Evolutionary conservation across 1,140 invertebrate species (phyloP).

Genomic region (Drosophila santomea): DNA sequence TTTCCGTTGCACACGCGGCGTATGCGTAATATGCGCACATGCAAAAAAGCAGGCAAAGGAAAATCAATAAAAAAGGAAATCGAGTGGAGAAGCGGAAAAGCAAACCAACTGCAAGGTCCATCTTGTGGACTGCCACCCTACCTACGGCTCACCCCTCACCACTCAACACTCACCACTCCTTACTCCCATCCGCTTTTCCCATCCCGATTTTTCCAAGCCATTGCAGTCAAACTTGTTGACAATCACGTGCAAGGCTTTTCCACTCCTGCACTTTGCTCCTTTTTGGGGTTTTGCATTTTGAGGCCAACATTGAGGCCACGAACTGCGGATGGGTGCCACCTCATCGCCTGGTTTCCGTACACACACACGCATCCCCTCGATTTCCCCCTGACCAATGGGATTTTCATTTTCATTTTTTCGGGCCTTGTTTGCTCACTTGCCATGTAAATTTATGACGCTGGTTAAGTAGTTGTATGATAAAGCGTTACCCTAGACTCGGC

Average conservation of each 20-base stretch:
- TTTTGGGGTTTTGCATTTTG: conserved; percentile 84
- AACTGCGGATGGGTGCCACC: conserved; percentile 59
- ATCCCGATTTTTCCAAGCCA: conserved; percentile 47
- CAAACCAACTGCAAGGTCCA: conserved; percentile 56
- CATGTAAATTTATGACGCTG: conserved; percentile 75
- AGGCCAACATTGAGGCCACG: conserved; percentile 84
- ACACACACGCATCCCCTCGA: not conserved
- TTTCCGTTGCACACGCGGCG: conserved; percentile 75
- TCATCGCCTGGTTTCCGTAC: conserved; percentile 7
- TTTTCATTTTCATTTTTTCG: conserved; percentile 46
- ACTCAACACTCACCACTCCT: no score
- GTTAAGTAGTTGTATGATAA: conserved; percentile 64
- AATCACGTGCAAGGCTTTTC: conserved; percentile 54
- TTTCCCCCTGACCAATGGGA: conserved; percentile 14
- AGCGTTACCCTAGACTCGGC: conserved; percentile 31
- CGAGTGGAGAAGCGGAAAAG: conserved; percentile 35
- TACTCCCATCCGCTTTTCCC: not conserved
- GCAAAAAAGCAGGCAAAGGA: conserved; percentile 55
- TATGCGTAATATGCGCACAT: conserved; percentile 72
- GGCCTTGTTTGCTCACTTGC: conserved; percentile 62
- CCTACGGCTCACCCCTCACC: not conserved
- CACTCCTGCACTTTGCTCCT: conserved; percentile 71
- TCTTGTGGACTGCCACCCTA: conserved; percentile 13
- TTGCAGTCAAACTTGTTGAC: conserved; percentile 79
- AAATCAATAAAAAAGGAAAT: conserved; percentile 70